Base-by-base conservation (phyloP, 1,140 invertebrate genomes). In the Callitettix versicolor region DNA sequence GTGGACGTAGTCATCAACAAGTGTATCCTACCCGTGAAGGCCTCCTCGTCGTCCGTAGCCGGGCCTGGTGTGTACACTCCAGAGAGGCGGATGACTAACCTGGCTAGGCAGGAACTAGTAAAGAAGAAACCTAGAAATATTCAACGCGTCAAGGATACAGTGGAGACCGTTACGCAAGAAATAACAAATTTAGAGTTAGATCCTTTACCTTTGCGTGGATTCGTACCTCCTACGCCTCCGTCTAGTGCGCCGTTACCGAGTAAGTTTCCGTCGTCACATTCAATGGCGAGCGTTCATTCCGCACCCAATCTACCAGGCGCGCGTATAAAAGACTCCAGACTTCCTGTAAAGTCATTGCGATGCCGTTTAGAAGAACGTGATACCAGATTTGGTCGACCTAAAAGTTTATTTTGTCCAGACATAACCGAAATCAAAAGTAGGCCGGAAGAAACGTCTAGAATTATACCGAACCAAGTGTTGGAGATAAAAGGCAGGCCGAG, bases 241-340 rank as follows among this genome's bases (percentile, higher is more conserved):
- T 86, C 86, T 20, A 88, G 85, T 12, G 85, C 84, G 1, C 85
- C 85, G 14, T 68, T 88, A 55, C 85, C 86, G 1, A 79, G 83
- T 55, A 88, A 88, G 68, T 88, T 88, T 71, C 83, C 85, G 61
- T 56, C 57, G 1, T 47, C 57, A 5, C 74, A 79, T 60, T 77
- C 79, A 36, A 79, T 86, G 75, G 81, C 85, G 64, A 86, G 85
- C 62, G 85, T 86, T 33, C 78, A 79, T 60, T 88, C 84, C 67
- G 82, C 84, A 1, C 84, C 85, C 0, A 85, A 86, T 66, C 67
- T 86, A 36, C 79, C 83, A 12, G 73, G 61, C 81, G 53, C 71
- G 76, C 33, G 73, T 72, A 21, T 74, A 78, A 38, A 79, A 79
- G 43, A 77, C 75, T 7, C 76, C 74, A 78, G 76, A 26, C 4